Evolutionary conservation across 37 sponge, comb jelly and placozoan species (phyloP).

Genomic region (Oscarella lobularis): DNA sequence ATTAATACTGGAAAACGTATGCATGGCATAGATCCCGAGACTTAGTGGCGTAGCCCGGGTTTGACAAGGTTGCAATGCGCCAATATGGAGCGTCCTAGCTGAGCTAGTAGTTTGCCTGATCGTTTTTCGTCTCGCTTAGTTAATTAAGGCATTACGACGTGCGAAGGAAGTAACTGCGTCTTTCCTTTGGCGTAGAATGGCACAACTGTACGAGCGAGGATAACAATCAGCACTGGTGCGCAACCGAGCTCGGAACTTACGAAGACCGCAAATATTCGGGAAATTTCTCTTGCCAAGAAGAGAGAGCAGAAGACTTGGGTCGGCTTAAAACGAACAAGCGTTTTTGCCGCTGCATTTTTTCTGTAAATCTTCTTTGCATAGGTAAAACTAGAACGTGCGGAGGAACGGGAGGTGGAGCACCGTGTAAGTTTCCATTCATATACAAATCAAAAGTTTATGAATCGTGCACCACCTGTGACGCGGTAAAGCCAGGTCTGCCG

Average conservation of each 20-base stretch:
- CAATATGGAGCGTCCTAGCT: too few relatives aligned
- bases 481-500: not conserved
- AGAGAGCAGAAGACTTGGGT: not conserved
- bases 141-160: not conserved
- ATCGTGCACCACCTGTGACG: not conserved
- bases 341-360: too few relatives aligned
- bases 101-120: too few relatives aligned
- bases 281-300: not conserved
- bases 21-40: too few relatives aligned
- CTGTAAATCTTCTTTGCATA: too few relatives aligned
- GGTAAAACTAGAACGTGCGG: not conserved
- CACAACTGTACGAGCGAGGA: not conserved
- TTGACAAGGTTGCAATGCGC: too few relatives aligned
- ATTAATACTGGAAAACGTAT: too few relatives aligned
- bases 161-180: not conserved
- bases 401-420: not conserved
- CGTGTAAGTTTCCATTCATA: not conserved
- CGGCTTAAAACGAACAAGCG: too few relatives aligned
- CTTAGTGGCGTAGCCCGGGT: too few relatives aligned
- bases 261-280: not conserved
- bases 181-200: not conserved
- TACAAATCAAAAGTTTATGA: not conserved
- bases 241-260: conserved; percentile 3
- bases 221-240: not conserved
- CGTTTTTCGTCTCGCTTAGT: not conserved